Evolutionary conservation across 2,113 vertebrate species (phyloP).

Genomic region (Mohoua ochrocephala): DNA sequence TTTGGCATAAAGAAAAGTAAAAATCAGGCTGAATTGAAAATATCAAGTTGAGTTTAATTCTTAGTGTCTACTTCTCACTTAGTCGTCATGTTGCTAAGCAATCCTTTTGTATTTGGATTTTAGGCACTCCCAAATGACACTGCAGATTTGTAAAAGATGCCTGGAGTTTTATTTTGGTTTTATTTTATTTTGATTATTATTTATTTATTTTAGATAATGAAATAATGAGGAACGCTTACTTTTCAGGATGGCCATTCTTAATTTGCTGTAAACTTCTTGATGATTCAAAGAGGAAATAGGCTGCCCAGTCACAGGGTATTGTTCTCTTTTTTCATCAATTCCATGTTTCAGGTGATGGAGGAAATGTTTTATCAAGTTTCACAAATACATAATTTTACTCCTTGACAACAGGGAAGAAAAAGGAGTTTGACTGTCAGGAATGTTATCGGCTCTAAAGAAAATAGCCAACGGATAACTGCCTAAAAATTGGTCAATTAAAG

Average conservation of each 20-base stretch:
- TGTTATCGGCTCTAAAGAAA: slow-evolving; percentile 52
- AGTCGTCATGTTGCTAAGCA: neutral
- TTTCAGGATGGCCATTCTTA: neutral
- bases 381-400: slow-evolving; percentile 30
- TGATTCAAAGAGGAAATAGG: slow-evolving; percentile 41
- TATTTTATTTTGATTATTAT: neutral
- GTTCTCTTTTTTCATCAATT: slow-evolving; percentile 52
- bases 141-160: neutral
- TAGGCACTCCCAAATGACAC: neutral
- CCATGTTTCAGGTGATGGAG: slow-evolving; percentile 40
- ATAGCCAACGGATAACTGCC: slow-evolving; percentile 48
- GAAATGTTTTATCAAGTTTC: slow-evolving; percentile 60
- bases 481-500: slow-evolving; percentile 73
- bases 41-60: neutral
- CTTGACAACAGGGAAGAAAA: slow-evolving; percentile 39
- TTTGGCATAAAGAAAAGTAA: neutral
- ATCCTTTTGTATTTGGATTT: slow-evolving; percentile 4
- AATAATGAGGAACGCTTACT: neutral
- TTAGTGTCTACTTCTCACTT: neutral
- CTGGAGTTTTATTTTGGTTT: neutral
- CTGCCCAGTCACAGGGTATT: slow-evolving; percentile 30
- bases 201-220: neutral
- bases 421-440: slow-evolving; percentile 54
- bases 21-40: neutral
- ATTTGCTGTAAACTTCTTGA: slow-evolving; percentile 11